Base-by-base conservation (phyloP, 1,140 invertebrate genomes). In the Adelges cooleyi region DNA sequence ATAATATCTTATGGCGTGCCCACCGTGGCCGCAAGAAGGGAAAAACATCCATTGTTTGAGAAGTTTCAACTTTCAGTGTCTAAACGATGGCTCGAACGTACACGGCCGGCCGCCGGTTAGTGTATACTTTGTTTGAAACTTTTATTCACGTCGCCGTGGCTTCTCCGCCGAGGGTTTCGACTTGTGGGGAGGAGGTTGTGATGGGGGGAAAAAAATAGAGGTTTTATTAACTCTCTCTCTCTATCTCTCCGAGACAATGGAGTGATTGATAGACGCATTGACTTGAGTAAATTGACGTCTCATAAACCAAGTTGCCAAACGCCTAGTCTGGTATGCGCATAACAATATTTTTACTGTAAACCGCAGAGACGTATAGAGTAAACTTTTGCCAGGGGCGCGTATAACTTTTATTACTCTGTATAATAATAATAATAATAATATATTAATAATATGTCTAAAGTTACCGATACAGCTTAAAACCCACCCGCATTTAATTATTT, bases 41-140 rank as follows among this genome's bases (percentile, higher is more conserved):
- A 54, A 56, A 20, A 56, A 44, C 53, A 23, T 10, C 23, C 40
- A 20, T 56, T 56, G 38, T 56, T 56, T 11, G 23, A 42, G n/a
- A 56, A 56, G 53, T 56, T 56, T 56, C 53, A 56, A 44, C 53
- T 56, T 56, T 56, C 23, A 25, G 40, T 44, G 22, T 38, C 38
- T 56, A 56, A 56, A 56, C 27, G 53, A 44, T 44, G 36, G 33
- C 18, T 20, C 8, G 11, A 53, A 13, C 36, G 18, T 1, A 53
- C 42, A 11, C 29, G 11, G 11, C 11, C 5, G 5, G 29, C n/a
- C 15, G n/a, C n/a, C 8, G 8, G n/a, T 42, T 11, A 4, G n/a
- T 42, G 15, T 17, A 42, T 42, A 56, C 40, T 44, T 42, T 42
- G 53, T 56, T 17, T 17, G 17, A 56, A 56, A 56, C 38, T 56